Conservation (phyloP, 2,888 invertebrate species). For the Drosophila kuntzei region DNA sequence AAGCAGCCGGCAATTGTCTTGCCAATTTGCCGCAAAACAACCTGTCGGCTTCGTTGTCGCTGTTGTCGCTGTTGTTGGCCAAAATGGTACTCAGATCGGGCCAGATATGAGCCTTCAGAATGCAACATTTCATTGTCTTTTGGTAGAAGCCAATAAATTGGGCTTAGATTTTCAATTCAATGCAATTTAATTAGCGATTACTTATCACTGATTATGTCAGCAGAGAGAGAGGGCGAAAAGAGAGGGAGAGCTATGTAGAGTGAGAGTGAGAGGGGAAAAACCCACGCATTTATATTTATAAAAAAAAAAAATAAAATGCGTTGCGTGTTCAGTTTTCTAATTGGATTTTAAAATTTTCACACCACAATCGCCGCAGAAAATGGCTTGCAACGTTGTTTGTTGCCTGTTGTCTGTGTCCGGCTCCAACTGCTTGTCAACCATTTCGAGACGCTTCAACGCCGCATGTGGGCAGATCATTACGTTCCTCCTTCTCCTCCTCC, state of each 20-base stretch:
- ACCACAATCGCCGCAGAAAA: conserved; percentile 60
- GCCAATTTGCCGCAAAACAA: conserved; percentile 74
- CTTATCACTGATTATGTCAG: conserved; percentile 76
- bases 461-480: conserved; percentile 62
- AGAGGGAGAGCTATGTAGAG: neutral
- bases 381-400: conserved; percentile 32
- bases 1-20: conserved; percentile 68
- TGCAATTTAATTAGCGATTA: conserved; percentile 75
- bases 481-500: conserved; percentile 12
- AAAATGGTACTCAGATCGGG: conserved; percentile 64
- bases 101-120: conserved; percentile 63
- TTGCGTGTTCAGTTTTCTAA: conserved; percentile 70
- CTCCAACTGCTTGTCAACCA: conserved; percentile 56
- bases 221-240: conserved; percentile 9
- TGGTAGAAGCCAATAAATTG: conserved; percentile 48
- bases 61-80: conserved; percentile 43
- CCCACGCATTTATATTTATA: conserved; percentile 47
- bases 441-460: conserved; percentile 59
- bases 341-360: conserved; percentile 75
- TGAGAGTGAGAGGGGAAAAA: neutral
- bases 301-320: conserved; percentile 22
- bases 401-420: conserved; percentile 5
- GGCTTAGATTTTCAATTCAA: conserved; percentile 51
- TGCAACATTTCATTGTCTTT: conserved; percentile 74
- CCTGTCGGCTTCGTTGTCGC: conserved; percentile 66